Conservation (phyloP, 2,797 vertebrate species). For the Glossophaga mutica region DNA sequence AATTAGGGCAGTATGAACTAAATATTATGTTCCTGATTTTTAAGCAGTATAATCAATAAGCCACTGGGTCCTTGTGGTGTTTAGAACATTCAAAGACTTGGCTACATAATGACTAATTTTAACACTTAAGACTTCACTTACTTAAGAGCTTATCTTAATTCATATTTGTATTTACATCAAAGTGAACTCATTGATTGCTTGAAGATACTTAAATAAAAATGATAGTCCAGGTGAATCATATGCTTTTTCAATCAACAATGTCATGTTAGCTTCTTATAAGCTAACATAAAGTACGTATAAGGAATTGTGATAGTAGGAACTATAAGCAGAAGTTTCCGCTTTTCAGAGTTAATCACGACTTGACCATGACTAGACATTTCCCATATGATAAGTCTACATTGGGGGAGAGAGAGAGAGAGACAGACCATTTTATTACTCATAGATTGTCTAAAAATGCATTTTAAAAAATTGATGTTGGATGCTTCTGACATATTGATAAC, state of each 20-base stretch:
- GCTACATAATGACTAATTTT: background rate
- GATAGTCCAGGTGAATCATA: background rate
- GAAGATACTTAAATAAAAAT: slow-evolving; percentile 23
- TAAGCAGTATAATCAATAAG: background rate
- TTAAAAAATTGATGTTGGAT: background rate
- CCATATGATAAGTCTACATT: background rate
- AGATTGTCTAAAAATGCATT: background rate
- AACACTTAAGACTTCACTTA: background rate
- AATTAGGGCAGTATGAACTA: background rate
- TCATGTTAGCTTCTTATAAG: background rate
- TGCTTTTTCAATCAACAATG: background rate
- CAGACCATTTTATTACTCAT: background rate
- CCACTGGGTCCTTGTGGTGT: background rate
- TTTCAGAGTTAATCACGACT: background rate
- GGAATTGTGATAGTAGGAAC: background rate
- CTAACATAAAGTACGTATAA: background rate
- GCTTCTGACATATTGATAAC: background rate
- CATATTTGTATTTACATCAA: background rate
- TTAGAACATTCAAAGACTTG: background rate
- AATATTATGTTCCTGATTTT: background rate
- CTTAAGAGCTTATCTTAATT: background rate
- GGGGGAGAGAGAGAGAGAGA: background rate
- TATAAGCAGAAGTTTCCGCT: background rate
- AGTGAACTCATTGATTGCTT: background rate
- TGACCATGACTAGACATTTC: background rate